These are phyloP conservation scores for Choloepus didactylus DNA, from an alignment of 2,797 vertebrate species.

Conservation along the genomic window DNA sequence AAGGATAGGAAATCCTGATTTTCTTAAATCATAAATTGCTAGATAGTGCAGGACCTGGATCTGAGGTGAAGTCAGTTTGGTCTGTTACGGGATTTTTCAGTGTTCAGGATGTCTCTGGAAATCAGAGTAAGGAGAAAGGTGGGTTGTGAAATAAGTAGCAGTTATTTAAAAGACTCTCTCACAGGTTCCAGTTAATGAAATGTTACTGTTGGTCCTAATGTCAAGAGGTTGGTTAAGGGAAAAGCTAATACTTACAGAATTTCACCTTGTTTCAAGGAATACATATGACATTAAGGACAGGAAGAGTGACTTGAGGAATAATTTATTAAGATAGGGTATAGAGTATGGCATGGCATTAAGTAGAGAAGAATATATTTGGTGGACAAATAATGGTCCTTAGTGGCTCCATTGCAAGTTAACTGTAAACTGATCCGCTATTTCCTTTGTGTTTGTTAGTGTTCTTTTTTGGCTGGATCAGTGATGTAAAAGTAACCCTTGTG, in stretches of 20 bases:
- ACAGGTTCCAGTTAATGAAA: conserved; percentile 24
- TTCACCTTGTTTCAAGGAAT: not conserved
- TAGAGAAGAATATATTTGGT: conserved; percentile 28
- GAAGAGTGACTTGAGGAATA: not conserved
- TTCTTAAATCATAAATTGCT: conserved; percentile 54
- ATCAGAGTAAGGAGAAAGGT: not conserved
- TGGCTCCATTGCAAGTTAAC: not conserved
- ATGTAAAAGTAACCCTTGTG: conserved; percentile 30
- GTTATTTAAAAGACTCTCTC: not conserved
- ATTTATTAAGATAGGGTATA: not conserved
- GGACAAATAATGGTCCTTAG: not conserved
- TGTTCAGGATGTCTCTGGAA: not conserved
- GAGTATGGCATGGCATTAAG: not conserved
- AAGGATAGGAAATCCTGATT: conserved; percentile 44
- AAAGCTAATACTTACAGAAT: conserved; percentile 48
- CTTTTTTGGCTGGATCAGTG: not conserved
- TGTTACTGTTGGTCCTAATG: not conserved
- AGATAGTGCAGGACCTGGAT: not conserved
- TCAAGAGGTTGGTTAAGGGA: conserved; percentile 16
- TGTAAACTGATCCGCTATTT: not conserved
- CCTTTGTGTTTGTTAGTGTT: not conserved
- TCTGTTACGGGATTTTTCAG: conserved; percentile 35
- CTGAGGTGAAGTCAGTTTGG: not conserved
- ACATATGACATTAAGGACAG: not conserved
- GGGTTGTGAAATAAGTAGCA: not conserved